A percentile compares a stretch with the other conserved stretches of the same genome.
Evolutionary conservation across 37 sponge, comb jelly and placozoan genomes (phyloP).

Genomic region (Haliclona indistincta): DNA sequence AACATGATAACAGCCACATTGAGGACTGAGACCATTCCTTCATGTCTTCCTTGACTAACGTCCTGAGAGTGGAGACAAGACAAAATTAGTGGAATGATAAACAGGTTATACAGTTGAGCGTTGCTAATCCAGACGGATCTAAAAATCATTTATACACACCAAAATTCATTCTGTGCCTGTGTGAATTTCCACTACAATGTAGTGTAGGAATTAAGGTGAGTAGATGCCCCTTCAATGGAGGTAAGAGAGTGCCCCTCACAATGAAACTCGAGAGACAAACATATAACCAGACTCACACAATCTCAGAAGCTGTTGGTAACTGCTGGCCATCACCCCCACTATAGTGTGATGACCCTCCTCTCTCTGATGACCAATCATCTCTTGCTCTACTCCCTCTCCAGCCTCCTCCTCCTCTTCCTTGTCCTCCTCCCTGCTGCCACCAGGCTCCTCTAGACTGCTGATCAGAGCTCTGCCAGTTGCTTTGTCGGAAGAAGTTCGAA

Average conservation of each 20-base stretch:
- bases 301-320: too few relatives aligned
- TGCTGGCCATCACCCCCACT: too few relatives aligned
- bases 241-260: too few relatives aligned
- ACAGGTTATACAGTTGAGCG: neutral
- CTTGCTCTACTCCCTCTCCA: neutral
- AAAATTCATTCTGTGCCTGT: neutral
- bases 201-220: too few relatives aligned
- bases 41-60: constrained; percentile 41
- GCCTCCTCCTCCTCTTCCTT: neutral
- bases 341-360: neutral
- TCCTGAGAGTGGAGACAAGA: constrained; percentile 11
- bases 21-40: constrained; percentile 24
- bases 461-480: too few relatives aligned
- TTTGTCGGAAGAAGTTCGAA: too few relatives aligned
- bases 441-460: too few relatives aligned
- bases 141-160: neutral
- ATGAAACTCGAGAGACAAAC: too few relatives aligned
- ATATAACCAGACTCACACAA: too few relatives aligned
- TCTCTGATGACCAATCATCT: neutral
- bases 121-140: neutral
- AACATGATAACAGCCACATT: constrained; percentile 78
- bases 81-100: neutral
- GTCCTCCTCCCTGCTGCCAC: neutral
- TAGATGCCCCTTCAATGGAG: too few relatives aligned
- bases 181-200: too few relatives aligned